Evolutionary conservation across 2,888 invertebrate genomes (phyloP).

Genomic region (Sesia bembeciformis): DNA sequence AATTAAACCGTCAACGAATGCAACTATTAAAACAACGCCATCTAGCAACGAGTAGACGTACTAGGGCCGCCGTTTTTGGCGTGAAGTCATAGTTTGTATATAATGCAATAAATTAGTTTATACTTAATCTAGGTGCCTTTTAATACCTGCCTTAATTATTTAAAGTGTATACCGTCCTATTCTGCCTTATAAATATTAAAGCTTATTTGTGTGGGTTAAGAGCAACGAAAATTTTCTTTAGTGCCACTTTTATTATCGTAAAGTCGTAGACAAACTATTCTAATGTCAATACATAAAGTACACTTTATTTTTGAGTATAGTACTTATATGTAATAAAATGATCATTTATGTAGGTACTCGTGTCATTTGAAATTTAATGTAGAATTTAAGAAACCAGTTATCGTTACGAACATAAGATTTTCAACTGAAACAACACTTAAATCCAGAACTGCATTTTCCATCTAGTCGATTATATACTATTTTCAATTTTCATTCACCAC

Average conservation of each 20-base stretch:
- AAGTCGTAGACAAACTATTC: neutral
- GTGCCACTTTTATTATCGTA: constrained; percentile 55
- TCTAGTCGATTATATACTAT: constrained; percentile 28
- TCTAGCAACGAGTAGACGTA: constrained; percentile 38
- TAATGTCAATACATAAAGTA: too few relatives aligned
- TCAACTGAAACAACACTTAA: too few relatives aligned
- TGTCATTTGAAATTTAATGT: too few relatives aligned
- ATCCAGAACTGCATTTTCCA: constrained; percentile 27
- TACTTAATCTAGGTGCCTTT: constrained; percentile 43
- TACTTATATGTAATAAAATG: too few relatives aligned
- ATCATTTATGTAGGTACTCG: too few relatives aligned
- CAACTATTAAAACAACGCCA: constrained; percentile 30
- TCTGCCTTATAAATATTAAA: constrained; percentile 35
- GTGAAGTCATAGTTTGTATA: constrained; percentile 4
- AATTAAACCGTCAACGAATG: constrained; percentile 20
- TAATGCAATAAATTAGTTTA: constrained; percentile 7
- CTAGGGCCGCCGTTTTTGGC: constrained; percentile 3
- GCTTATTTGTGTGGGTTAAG: constrained; percentile 33
- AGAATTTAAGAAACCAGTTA: too few relatives aligned
- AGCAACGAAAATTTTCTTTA: constrained; percentile 53
- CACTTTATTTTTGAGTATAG: too few relatives aligned
- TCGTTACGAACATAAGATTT: too few relatives aligned
- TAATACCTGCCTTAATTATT: constrained; percentile 42
- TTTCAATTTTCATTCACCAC: neutral
- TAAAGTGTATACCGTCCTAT: constrained; percentile 57